These are phyloP conservation scores for Oceanites oceanicus DNA, from an alignment of 2,113 vertebrate species.

Conservation along the genomic window DNA sequence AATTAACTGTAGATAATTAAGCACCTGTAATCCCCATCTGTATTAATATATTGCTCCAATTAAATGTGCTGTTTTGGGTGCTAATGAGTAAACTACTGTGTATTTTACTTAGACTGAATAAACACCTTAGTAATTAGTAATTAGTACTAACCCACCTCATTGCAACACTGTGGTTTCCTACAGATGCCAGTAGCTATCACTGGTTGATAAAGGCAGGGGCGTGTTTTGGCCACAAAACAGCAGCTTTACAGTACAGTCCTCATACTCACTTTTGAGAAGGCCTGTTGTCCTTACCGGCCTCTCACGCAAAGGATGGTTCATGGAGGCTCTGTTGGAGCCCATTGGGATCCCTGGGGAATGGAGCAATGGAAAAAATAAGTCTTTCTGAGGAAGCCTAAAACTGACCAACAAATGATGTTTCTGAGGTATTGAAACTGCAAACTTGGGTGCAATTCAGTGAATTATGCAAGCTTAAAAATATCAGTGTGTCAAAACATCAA, in stretches of 20 bases:
- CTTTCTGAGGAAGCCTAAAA: background rate
- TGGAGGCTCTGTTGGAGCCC: background rate
- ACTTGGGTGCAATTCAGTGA: background rate
- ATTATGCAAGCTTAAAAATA: background rate
- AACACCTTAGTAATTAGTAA: background rate
- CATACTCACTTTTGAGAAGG: background rate
- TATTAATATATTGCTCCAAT: background rate
- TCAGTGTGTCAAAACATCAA: background rate
- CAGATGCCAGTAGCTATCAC: background rate
- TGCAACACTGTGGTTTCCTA: background rate
- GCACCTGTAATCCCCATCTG: conserved; percentile 1
- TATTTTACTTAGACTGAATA: conserved; percentile 2
- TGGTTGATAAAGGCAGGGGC: background rate
- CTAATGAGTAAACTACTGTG: conserved; percentile 21
- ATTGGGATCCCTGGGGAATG: background rate
- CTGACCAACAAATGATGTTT: background rate
- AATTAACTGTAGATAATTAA: conserved; percentile 12
- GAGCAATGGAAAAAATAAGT: background rate
- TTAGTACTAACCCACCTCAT: conserved; percentile 6
- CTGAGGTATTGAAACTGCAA: background rate
- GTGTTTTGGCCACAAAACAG: background rate
- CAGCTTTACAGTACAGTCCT: background rate
- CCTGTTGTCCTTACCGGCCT: background rate
- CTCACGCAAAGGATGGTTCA: background rate
- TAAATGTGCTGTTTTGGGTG: conserved; percentile 13